These are phyloP conservation scores for Drosophila fulvimacula DNA, from an alignment of 2,888 invertebrate genomes.

Conservation along the genomic window DNA sequence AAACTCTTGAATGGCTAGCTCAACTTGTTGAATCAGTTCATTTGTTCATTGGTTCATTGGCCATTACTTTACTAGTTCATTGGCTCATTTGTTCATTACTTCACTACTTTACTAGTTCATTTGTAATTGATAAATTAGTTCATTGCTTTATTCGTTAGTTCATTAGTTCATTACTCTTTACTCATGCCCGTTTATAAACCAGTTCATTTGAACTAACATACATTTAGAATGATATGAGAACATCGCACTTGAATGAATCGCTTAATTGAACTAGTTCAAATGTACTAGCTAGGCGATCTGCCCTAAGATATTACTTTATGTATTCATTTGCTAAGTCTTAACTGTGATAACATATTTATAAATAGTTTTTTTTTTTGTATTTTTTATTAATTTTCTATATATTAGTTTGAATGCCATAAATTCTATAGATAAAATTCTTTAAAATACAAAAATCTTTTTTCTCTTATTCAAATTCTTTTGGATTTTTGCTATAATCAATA, in stretches of 20 bases:
- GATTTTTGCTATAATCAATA: slow-evolving; percentile 1
- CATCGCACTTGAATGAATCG: background rate
- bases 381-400: slow-evolving; percentile 22
- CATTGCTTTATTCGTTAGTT: background rate
- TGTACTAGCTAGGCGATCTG: too few relatives aligned
- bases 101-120: background rate
- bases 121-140: background rate
- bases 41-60: background rate
- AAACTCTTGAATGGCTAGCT: background rate
- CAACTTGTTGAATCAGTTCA: slow-evolving; percentile 5
- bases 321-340: too few relatives aligned
- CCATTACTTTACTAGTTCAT: too few relatives aligned
- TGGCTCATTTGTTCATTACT: background rate
- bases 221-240: too few relatives aligned
- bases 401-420: background rate
- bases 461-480: background rate
- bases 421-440: slow-evolving; percentile 1
- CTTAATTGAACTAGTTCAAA: background rate
- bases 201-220: too few relatives aligned
- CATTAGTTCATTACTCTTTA: background rate
- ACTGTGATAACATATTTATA: slow-evolving; percentile 1
- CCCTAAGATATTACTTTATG: too few relatives aligned
- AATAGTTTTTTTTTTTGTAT: background rate
- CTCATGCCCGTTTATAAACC: too few relatives aligned
- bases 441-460: background rate